A percentile compares a stretch with the other conserved stretches of the same genome.
Conservation (phyloP, 2,113 vertebrate genomes). For the Eretmochelys imbricata region DNA sequence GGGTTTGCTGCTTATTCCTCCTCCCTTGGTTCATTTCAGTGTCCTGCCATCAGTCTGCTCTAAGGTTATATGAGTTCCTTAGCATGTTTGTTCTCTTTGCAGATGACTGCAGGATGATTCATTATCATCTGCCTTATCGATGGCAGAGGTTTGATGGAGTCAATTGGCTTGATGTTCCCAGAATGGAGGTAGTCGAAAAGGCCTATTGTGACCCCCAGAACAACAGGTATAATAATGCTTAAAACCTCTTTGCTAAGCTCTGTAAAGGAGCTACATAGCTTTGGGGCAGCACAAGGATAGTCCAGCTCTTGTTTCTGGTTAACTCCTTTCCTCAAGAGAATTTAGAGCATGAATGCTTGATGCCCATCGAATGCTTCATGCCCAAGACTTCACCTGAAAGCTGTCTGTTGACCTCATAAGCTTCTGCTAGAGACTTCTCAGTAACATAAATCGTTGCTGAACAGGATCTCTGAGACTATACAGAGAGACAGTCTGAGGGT, state of each 20-base stretch:
- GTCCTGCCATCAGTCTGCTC: neutral
- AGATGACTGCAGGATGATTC: constrained; percentile 86
- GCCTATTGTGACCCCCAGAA: constrained; percentile 85
- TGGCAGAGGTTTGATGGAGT: constrained; percentile 83
- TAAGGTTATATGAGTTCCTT: neutral
- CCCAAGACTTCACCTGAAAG: neutral
- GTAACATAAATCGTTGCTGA: neutral
- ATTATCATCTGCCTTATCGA: constrained; percentile 89
- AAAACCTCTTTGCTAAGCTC: neutral
- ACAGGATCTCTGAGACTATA: neutral
- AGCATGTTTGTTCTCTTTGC: constrained; percentile 23
- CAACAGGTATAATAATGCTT: constrained; percentile 54
- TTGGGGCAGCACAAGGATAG: neutral
- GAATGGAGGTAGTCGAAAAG: constrained; percentile 87
- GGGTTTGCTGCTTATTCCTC: neutral
- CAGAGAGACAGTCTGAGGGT: neutral
- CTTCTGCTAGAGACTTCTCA: neutral
- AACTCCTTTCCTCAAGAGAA: neutral
- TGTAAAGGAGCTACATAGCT: neutral
- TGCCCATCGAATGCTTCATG: neutral
- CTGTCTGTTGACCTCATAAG: neutral
- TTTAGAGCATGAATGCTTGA: neutral
- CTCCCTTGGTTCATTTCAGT: neutral
- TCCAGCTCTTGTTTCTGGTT: neutral
- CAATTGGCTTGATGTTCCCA: constrained; percentile 81